Base-by-base conservation (phyloP, 2,113 vertebrate genomes). In the Meles meles region DNA sequence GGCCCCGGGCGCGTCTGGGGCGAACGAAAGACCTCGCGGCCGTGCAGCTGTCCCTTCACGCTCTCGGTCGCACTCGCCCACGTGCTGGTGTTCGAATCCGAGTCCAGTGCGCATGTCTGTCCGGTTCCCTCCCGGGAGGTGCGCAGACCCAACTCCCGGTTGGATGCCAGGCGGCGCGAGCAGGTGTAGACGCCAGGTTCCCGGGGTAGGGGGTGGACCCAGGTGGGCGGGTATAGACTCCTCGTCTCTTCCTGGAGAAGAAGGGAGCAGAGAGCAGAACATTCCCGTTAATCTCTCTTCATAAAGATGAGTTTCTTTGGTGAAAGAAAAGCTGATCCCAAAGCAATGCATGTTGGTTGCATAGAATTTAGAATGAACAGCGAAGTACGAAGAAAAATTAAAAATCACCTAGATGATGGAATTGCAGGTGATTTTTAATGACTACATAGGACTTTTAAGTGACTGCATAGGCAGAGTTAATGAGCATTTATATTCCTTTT, bases 51-150 rank as follows among this genome's bases (percentile, higher is more conserved):
- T 47, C 47, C 2, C 9, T 52, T 44, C 47, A 1, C 7, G 25
- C 8, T 5, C 52, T 34, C 0, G 0, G 34, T 0, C 18, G 23
- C 18, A 63, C 47, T 42, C 5, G 13, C 11, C 3, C 82, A 0
- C 5, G 31, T n/a, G 0, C 14, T 27, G 34, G 20, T n/a, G 34
- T 42, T 55, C 39, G 72, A 63, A 86, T 17, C 37, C 5, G 61
- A n/a, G 87, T 23, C 31, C 59, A 0, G 15, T n/a, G 82, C n/a
- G 4, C 21, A 4, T 5, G 29, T 20, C 9, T 2, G 2, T 20
- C 20, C 3, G 1, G 31, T 29, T n/a, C 44, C 42, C 9, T 23
- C 29, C 79, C 44, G 13, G 67, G 42, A 17, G 42, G 74, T 17
- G 72, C 42, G 2, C 4, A 3, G 18, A 20, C n/a, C 12, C 1